Evolutionary conservation across 2,797 vertebrate genomes (phyloP), one percentile per base, ranked within the genome.

Genomic region (Gadopsis bispinosus): DNA sequence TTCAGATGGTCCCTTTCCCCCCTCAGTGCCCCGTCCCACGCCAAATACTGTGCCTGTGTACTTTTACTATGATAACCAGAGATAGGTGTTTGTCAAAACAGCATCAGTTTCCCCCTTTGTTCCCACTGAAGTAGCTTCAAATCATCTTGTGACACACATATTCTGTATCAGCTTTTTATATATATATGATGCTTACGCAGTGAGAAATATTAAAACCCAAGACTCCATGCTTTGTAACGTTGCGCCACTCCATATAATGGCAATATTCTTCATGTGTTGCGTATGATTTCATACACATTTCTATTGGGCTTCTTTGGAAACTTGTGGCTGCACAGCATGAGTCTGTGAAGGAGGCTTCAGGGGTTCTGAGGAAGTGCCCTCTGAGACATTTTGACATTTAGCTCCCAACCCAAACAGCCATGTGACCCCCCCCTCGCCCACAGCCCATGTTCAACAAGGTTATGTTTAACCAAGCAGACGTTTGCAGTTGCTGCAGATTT

Each of bases 381-480:
- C 43, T 3, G 26, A 61, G 56, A 19, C 41, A 39, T 79, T 33
- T 53, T 75, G 43, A 67, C 72, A 59, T 83, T 79, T 68, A 63
- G 3, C 33, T 51, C 17, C 16, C 16, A 45, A 54, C 59, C 64
- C 26, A 33, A 31, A 37, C 55, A 20, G 31, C 33, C 14, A 12
- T 11, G 22, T 41, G 65, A 65, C 4, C 4, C 41, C 54, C 31
- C 20, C 51, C 12, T 10, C 39, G 3, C 39, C 4, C 35, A 7
- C 35, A 11, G 54, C 22, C 58, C 31, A 20, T 41, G 13, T 71
- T 48, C 4, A 58, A 16, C n/a, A 53, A 4, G 16, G 4, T 1
- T n/a, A 0, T 26, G 29, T 51, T 66, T 1, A 22, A n/a, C 26
- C 5, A 20, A 37, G 12, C 22, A 14, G 26, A 47, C 12, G 4